A percentile compares a stretch with the other conserved stretches of the same genome.
These are phyloP conservation scores for Drosophila tanythrix DNA, from an alignment of 2,888 invertebrate genomes.

Conservation along the genomic window DNA sequence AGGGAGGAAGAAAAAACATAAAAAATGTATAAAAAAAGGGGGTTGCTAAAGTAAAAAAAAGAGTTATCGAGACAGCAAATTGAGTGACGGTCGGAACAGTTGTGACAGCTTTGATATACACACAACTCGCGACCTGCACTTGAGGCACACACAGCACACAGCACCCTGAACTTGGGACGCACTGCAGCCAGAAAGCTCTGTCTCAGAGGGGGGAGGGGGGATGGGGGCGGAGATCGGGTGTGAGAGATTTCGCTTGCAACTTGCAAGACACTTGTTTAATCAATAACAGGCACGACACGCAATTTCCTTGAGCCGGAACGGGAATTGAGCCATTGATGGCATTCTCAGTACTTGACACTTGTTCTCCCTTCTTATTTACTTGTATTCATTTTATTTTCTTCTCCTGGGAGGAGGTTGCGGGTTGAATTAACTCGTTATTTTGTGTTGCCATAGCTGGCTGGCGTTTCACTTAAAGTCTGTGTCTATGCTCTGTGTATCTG, in stretches of 20 bases:
- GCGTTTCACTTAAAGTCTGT: neutral
- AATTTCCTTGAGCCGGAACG: slow-evolving; percentile 53
- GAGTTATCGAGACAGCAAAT: slow-evolving; percentile 38
- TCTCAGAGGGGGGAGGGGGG: neutral
- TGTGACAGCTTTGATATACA: slow-evolving; percentile 52
- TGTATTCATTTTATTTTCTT: neutral
- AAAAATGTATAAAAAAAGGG: neutral
- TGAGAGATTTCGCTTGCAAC: slow-evolving; percentile 3
- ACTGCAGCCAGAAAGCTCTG: slow-evolving; percentile 13
- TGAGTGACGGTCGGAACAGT: slow-evolving; percentile 37
- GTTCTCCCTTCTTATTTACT: slow-evolving; percentile 2
- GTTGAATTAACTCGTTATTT: slow-evolving; percentile 57
- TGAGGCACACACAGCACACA: slow-evolving; percentile 8
- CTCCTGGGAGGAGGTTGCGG: neutral
- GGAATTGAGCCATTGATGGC: slow-evolving; percentile 44
- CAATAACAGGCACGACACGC: slow-evolving; percentile 59
- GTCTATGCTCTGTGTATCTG: neutral
- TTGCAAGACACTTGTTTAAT: slow-evolving; percentile 69
- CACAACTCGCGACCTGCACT: slow-evolving; percentile 14
- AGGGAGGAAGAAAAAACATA: neutral
- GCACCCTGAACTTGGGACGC: slow-evolving; percentile 35
- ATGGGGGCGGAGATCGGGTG: neutral
- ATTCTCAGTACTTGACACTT: slow-evolving; percentile 50
- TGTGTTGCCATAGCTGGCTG: slow-evolving; percentile 48
- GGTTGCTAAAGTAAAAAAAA: slow-evolving; percentile 30